phyloP scores from a whole-genome alignment of 2,888 invertebrate species.

The Charanyca ferruginea region DNA sequence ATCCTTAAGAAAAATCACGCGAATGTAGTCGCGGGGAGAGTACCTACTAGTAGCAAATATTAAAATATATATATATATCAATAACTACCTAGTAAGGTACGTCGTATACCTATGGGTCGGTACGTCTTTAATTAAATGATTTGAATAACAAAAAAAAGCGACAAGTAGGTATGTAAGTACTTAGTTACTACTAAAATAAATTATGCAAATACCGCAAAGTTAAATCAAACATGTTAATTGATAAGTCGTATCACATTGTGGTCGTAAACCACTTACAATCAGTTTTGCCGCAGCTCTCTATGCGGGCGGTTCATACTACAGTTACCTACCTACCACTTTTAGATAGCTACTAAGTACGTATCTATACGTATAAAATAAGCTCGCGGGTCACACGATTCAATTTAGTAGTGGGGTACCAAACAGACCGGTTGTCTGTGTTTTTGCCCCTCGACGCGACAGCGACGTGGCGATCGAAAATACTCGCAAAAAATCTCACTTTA shows the following conservation, averaged over 20 bases:
- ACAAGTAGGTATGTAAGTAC: no score
- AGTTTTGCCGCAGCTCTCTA: constrained; percentile 44
- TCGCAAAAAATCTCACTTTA: constrained; percentile 40
- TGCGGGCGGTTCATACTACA: constrained; percentile 40
- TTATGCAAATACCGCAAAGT: constrained; percentile 54
- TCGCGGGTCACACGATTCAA: constrained; percentile 11
- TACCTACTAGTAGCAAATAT: no score
- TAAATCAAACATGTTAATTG: constrained; percentile 57
- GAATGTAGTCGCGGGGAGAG: no score
- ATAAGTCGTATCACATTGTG: constrained; percentile 52
- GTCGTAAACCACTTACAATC: constrained; percentile 48
- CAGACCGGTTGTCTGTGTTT: constrained; percentile 26
- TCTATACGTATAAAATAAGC: constrained; percentile 32
- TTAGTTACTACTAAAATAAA: constrained; percentile 22
- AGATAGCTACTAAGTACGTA: no score
- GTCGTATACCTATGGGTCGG: no score
- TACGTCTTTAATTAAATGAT: no score
- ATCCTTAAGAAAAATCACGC: no score
- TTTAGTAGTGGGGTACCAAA: constrained; percentile 34
- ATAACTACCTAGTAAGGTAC: no score
- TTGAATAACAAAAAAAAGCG: no score
- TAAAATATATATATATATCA: no score
- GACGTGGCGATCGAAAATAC: constrained; percentile 47
- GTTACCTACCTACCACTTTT: neutral
- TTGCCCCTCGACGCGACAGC: neutral